These are phyloP conservation scores for Myotis myotis DNA, from an alignment of 2,797 vertebrate species.

Conservation along the genomic window DNA sequence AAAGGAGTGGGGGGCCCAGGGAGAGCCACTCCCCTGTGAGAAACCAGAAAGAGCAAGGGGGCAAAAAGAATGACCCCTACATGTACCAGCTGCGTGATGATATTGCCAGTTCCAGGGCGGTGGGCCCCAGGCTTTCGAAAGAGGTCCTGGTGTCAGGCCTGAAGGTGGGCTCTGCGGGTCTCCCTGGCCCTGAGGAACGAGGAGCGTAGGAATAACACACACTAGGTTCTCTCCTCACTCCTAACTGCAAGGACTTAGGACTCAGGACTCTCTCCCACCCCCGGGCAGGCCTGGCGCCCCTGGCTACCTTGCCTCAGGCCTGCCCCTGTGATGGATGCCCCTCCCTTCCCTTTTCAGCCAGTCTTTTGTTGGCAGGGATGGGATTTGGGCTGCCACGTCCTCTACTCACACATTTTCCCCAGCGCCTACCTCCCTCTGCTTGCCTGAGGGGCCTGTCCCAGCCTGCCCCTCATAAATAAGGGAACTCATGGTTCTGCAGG, in stretches of 20 bases:
- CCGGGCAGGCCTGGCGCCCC: neutral
- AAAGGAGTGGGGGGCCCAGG: neutral
- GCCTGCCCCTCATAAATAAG: constrained; percentile 83
- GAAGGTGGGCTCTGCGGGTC: neutral
- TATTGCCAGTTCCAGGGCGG: neutral
- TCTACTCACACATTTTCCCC: constrained; percentile 43
- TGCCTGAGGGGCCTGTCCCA: constrained; percentile 79
- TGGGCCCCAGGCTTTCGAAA: neutral
- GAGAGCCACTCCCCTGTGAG: neutral
- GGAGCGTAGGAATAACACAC: neutral
- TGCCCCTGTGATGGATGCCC: neutral
- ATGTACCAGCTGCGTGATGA: neutral
- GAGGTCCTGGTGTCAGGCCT: neutral
- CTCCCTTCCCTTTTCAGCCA: neutral
- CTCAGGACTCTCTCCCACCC: neutral
- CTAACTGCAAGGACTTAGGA: neutral
- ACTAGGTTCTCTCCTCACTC: neutral
- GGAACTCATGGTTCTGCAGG: constrained; percentile 79
- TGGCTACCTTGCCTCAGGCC: neutral
- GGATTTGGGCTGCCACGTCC: constrained; percentile 32
- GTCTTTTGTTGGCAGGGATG: constrained; percentile 46
- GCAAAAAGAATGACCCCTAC: neutral
- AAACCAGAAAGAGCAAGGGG: neutral
- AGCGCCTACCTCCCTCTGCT: constrained; percentile 44
- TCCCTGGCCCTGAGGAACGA: neutral